Evolutionary conservation across 2,888 invertebrate genomes (phyloP).

Genomic region (Tineola bisselliella): DNA sequence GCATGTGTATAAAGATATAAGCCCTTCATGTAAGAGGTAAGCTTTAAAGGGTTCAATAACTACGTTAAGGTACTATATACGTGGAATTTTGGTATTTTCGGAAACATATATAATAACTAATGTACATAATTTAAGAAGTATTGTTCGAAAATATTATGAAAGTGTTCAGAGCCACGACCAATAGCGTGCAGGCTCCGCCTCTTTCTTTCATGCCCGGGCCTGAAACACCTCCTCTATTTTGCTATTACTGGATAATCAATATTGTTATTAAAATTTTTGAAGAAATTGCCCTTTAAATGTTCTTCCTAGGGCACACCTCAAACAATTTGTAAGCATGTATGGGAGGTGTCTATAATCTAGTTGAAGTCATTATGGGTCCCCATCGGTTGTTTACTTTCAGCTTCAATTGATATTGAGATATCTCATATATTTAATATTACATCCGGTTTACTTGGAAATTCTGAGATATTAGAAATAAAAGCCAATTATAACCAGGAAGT

Average conservation of each 20-base stretch:
- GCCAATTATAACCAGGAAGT: too few relatives aligned
- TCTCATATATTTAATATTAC: too few relatives aligned
- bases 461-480: too few relatives aligned
- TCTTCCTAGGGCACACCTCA: not conserved
- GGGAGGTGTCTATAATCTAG: too few relatives aligned
- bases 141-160: not conserved
- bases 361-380: too few relatives aligned
- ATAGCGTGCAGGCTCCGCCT: conserved; percentile 12
- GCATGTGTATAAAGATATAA: not conserved
- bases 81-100: not conserved
- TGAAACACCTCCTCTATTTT: conserved; percentile 4
- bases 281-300: not conserved
- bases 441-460: too few relatives aligned
- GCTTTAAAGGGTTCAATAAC: not conserved
- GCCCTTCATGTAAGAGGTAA: not conserved
- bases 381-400: too few relatives aligned
- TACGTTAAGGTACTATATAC: not conserved
- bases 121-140: not conserved
- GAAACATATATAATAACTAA: not conserved
- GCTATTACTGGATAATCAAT: not conserved
- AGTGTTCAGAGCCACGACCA: not conserved
- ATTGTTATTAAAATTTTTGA: not conserved
- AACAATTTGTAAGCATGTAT: too few relatives aligned
- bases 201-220: not conserved
- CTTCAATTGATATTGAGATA: too few relatives aligned